Evolutionary conservation across 2,888 invertebrate genomes (phyloP), one percentile per base, ranked within the genome.

Genomic region (Diogma glabrata): DNA sequence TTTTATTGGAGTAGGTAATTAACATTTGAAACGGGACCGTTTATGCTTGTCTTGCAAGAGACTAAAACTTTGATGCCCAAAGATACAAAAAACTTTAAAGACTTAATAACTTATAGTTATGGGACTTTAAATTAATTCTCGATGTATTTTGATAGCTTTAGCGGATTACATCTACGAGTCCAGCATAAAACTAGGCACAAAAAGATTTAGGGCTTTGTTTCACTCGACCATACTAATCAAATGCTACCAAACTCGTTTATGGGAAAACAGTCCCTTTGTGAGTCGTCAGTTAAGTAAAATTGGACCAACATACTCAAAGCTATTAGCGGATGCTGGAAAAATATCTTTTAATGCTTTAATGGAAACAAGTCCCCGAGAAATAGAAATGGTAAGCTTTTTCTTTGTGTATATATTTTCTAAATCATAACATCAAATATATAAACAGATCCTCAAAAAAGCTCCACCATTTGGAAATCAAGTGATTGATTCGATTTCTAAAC

Each of bases 241-340:
- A 69, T 83, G 85, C 61, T 72, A 86, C 55, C 61, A 69, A 23
- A 75, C 81, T 0, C 76, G 75, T 58, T 67, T 88, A 40, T 89
- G 89, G 88, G 85, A 87, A 61, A 79, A 86, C 63, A 84, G 86
- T 0, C 67, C 67, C 2, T 81, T 74, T 63, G 76, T 87, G 19
- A 73, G 79, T 53, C 77, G 78, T 59, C 87, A 88, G 63, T 66
- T 89, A 47, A 77, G 76, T 51, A 82, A 82, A 45, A 84, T 87
- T 54, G 86, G 85, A 1, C 75, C 76, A 8, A 75, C 78, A 1
- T 74, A 81, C 56, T 80, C 84, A 16, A 71, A 72, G 2, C 66
- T 78, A 24, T 66, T 88, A 6, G 82, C 76, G 1, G 73, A 76
- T 46, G 78, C 82, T 51, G 84, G 82, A 10, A 79, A 85, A 64